Evolutionary conservation across 2,888 invertebrate species (phyloP).

Genomic region (Macroteleia sp.): DNA sequence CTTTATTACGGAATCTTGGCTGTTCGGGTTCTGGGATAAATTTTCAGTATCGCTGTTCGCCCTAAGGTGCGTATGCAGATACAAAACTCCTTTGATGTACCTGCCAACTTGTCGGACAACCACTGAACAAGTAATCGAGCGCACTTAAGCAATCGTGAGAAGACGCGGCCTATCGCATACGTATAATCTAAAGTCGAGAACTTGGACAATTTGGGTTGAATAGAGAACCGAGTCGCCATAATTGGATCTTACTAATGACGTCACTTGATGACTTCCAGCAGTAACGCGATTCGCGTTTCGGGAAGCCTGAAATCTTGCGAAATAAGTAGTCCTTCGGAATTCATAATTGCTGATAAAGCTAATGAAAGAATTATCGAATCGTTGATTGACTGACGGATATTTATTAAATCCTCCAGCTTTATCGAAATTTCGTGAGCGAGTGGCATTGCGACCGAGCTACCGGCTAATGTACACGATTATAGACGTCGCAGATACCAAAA

Average conservation of each 20-base stretch:
- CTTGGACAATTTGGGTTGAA: slow-evolving; percentile 45
- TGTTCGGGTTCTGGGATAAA: slow-evolving; percentile 23
- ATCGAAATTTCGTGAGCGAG: slow-evolving; percentile 8
- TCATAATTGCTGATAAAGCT: slow-evolving; percentile 29
- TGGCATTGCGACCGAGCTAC: slow-evolving; percentile 18
- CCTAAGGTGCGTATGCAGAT: slow-evolving; percentile 58
- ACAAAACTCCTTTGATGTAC: slow-evolving; percentile 45
- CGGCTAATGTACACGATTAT: slow-evolving; percentile 46
- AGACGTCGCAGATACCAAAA: slow-evolving; percentile 17
- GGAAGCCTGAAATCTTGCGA: slow-evolving; percentile 9
- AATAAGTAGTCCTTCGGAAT: slow-evolving; percentile 13
- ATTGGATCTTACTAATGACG: slow-evolving; percentile 39
- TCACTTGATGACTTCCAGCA: slow-evolving; percentile 21
- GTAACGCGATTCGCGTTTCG: not conserved
- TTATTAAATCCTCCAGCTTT: slow-evolving; percentile 31
- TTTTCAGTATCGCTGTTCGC: slow-evolving; percentile 32
- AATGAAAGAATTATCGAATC: slow-evolving; percentile 43
- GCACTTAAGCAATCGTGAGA: slow-evolving; percentile 53
- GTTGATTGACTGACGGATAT: slow-evolving; percentile 42
- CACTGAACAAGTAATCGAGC: slow-evolving; percentile 46
- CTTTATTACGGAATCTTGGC: slow-evolving; percentile 47
- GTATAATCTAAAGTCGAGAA: slow-evolving; percentile 43
- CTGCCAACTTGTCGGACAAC: slow-evolving; percentile 53
- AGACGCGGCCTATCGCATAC: slow-evolving; percentile 34
- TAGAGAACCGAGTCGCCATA: slow-evolving; percentile 22